Evolutionary conservation across 2,113 vertebrate species (phyloP), one percentile per base, ranked within the genome.

Genomic region (Lampris megalopsis): DNA sequence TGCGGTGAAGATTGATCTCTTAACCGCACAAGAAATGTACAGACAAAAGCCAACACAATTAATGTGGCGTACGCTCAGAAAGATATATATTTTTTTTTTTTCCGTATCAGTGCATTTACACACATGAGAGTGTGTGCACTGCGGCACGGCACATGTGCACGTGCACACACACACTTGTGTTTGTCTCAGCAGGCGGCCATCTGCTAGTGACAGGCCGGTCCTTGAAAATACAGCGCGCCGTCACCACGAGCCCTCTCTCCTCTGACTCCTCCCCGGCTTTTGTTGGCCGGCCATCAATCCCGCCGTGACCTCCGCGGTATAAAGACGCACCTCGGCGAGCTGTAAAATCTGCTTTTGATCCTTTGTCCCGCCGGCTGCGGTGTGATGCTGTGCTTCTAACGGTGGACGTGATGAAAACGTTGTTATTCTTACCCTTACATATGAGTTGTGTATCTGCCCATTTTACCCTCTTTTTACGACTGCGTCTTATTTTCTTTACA

Each of bases 171-270:
- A 53, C 10, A 53, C 4, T 2, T 52, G 49, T 52, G 49, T 52
- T 10, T 56, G 53, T 56, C 24, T 43, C 61, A 48, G 56, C 0
- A 3, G 68, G 57, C 4, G 53, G 65, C 71, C 86, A 85, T 80
- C 82, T 88, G 77, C 54, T 79, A 38, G 40, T 57, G 75, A 84
- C 63, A 65, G 53, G 7, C 43, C 38, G 63, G 68, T 54, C 59
- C 56, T 53, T n/a, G 64, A 61, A 69, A 60, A 76, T 24, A 49
- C 49, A 62, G 57, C n/a, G 5, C 45, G 5, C 3, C 2, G 24
- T 0, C 0, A 63, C 56, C 24, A 24, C 24, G 54, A 45, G 3
- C 43, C 3, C 3, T 10, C 50, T 10, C 8, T 3, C 50, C 50
- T 53, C 71, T 42, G 35, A 9, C 52, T 6, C 47, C 57, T 63